Base-by-base conservation (phyloP, 2,797 vertebrate genomes). In the Nothura maculosa region DNA sequence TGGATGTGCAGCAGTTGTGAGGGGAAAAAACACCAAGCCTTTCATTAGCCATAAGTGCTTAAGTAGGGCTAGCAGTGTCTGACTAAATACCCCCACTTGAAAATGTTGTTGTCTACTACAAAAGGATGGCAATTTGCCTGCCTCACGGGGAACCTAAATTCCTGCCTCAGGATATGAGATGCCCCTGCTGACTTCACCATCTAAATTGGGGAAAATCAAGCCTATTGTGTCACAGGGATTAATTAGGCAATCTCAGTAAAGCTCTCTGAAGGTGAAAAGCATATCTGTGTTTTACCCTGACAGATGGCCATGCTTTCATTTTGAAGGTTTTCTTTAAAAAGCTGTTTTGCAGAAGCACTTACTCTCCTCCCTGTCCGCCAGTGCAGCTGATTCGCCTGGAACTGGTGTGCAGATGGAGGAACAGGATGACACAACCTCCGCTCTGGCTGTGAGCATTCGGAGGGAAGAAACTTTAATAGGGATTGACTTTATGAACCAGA, bases 231-330 rank as follows among this genome's bases (percentile, higher is more conserved):
- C 77, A 25, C 34, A 75, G 81, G 85, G 89, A 75, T 87, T 87
- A 92, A 96, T 96, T 93, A 96, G 89, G 75, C 66, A 62, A 36
- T 66, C 84, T 43, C 66, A 67, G 38, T 54, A 83, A 92, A 91
- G 73, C 62, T 45, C 69, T 89, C 45, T 62, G 80, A 87, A 92
- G 67, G 92, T 83, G 85, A 87, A 92, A 83, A 89, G 87, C 80
- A 4, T 78, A 32, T 92, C 67, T 78, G 2, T 30, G 61, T 64
- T 90, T 94, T 43, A 54, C 28, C 30, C 12, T 5, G 28, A 73
- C 95, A 95, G 96, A 95, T 96, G 92, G 92, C 67, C 64, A 11
- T 0, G 27, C 50, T 80, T 89, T 87, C n/a, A 38, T 91, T 92
- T 85, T 83, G 72, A 92, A 78, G 87, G 45, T 60, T 92, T 87